Percentiles rank a stretch among this genome's conserved stretches.
These are phyloP conservation scores for Synaphobranchus kaupii DNA, from an alignment of 2,797 vertebrate genomes.

Conservation along the genomic window DNA sequence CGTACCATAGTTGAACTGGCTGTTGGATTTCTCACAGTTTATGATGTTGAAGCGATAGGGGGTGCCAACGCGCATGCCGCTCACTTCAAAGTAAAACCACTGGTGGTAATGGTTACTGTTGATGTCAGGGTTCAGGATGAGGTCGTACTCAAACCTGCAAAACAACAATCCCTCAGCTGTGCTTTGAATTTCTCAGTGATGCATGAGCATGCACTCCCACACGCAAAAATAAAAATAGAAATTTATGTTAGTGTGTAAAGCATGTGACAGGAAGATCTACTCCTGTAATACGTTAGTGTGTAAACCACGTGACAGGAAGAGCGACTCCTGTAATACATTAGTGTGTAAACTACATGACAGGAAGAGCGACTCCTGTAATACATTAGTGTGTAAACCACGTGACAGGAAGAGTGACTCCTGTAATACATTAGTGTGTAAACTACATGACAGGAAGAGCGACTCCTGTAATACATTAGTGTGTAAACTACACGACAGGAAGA, in stretches of 20 bases:
- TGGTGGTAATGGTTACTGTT: constrained; percentile 99
- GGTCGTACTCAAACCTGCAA: constrained; percentile 91
- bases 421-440: no score
- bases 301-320: background rate
- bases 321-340: background rate
- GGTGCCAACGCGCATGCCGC: constrained; percentile 87
- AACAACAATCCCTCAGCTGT: background rate
- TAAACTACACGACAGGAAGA: background rate
- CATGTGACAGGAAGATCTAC: no score
- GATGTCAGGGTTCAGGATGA: constrained; percentile 96
- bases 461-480: background rate
- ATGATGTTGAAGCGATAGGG: constrained; percentile 97
- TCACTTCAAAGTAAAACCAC: constrained; percentile 99
- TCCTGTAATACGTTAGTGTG: background rate
- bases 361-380: background rate
- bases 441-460: no score
- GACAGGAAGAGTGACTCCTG: no score
- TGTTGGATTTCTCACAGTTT: constrained; percentile 99
- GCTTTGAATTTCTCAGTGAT: background rate
- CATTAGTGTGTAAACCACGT: background rate
- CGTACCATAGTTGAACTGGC: constrained; percentile 99
- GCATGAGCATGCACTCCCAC: constrained; percentile 33
- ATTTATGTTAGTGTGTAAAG: no score
- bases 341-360: no score
- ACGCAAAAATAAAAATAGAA: background rate